Base-by-base conservation (phyloP, 2,797 vertebrate species). In the Aplochiton taeniatus region DNA sequence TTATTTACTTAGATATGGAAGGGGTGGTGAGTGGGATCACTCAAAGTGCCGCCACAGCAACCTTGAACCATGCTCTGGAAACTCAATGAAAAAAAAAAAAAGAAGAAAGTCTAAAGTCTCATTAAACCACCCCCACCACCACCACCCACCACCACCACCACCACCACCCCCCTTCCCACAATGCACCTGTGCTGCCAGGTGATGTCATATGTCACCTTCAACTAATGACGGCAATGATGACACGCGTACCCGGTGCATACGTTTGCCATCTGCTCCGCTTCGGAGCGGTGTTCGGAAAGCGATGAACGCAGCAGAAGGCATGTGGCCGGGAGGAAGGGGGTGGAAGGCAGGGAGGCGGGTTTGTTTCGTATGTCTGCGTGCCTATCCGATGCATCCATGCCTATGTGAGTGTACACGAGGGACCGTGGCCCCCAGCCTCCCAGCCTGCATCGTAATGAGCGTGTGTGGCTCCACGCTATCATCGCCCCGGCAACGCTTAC, bases 121-220 rank as follows among this genome's bases (percentile, higher is more conserved):
- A 11, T 2, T 1, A 18, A 58, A 9, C 4, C 1, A 44, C n/a
- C 5, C 16, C 76, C 75, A 75, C 76, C n/a, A n/a, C n/a, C n/a
- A n/a, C n/a, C n/a, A n/a, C n/a, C n/a, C n/a, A n/a, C n/a, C n/a
- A n/a, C n/a, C n/a, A n/a, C n/a, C n/a, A n/a, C n/a, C n/a, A n/a
- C n/a, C n/a, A n/a, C n/a, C n/a, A n/a, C n/a, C n/a, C n/a, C n/a
- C n/a, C n/a, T n/a, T n/a, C 67, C 70, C 56, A 70, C 76, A 77
- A 80, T 73, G 74, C 81, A 72, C 58, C 12, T 9, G 71, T 71
- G 69, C 31, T 31, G 31, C 83, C 78, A 61, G 83, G 85, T 89
- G 86, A 90, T 88, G 86, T 91, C 86, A 88, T 81, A 84, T 87
- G 87, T 89, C 89, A 90, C 88, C 89, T 90, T 90, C 87, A 90